Base-by-base conservation (phyloP, 2,797 vertebrate species). In the Psittacula derbiana region DNA sequence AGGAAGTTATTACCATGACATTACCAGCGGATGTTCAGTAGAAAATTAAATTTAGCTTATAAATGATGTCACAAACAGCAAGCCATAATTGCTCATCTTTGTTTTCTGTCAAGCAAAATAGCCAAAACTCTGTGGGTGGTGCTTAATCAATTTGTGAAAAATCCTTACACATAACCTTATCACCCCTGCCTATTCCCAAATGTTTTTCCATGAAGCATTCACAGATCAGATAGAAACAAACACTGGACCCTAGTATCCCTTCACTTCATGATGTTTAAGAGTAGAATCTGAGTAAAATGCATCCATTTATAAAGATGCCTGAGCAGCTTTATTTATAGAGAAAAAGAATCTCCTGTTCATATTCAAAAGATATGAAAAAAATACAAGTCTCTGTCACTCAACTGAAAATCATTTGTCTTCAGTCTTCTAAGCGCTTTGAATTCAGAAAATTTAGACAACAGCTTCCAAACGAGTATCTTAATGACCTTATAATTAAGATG, bases 1-100 rank as follows among this genome's bases (percentile, higher is more conserved):
- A 98, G 98, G 98, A 98, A 98, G 97, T 95, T 95, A 98, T 98
- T 98, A 98, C 96, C 93, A 92, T 95, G 97, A 96, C 96, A 98
- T 98, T 98, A 98, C 94, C 94, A 96, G 97, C 76, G 90, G 98
- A 98, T 97, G 95, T 97, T 96, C 95, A 74, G 96, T 90, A 98
- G 98, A 98, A 98, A 98, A 98, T 98, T 98, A 92, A 97, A 98
- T 98, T 97, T 96, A 94, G 97, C 94, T 97, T 94, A 97, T 95
- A 97, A 97, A 96, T 97, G 96, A 97, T 97, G 97, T 98, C 97
- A 97, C 96, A 91, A 97, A 89, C 97, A 96, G 95, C 94, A 97
- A 93, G 78, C 81, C 89, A 93, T 97, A 98, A 98, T 96, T 98
- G 95, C 96, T 98, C 91, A 97, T 96, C 91, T 96, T 94, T 92